Evolutionary conservation across 2,797 vertebrate genomes (phyloP), one percentile per base, ranked within the genome.

Genomic region (Fringilla coelebs): DNA sequence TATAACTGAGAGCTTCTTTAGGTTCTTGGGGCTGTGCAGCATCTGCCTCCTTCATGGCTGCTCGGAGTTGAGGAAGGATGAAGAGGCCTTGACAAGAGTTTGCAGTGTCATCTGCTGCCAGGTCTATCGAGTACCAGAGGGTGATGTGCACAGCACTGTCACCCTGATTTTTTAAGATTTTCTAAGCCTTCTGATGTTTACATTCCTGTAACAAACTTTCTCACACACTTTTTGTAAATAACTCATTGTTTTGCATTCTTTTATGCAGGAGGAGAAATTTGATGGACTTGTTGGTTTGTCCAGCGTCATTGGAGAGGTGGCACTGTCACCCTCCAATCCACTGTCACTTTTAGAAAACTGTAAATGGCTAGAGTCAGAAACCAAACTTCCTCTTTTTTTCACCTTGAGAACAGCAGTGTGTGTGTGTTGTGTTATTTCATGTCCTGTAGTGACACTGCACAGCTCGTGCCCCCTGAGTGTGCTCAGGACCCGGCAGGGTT

Each of bases 401-500:
- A n/a, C 32, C 32, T 15, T 55, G 52, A 15, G 54, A 55, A 22
- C 9, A 55, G 32, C 32, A n/a, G 20, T n/a, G 54, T n/a, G 49
- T 18, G 29, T 19, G 11, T 11, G 10, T 20, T 3, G 1, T 13
- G 54, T 55, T n/a, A 32, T 55, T n/a, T 55, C 1, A 3, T 55
- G 54, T 22, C 54, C 54, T n/a, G 7, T 9, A n/a, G 54, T n/a
- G 54, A 10, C 21, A 1, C 15, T 24, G 6, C 25, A 2, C 9
- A 41, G n/a, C 34, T 41, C 2, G 0, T 12, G 8, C 1, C 18
- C 31, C 17, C 21, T 12, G 10, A 14, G 5, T 0, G 0, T 52
- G 54, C 22, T 46, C 49, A 45, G 73, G 16, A 21, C 9, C 17
- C 6, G 31, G 4, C 51, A 31, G 51, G 21, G 14, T 13, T 87